Evolutionary conservation across 2,888 invertebrate genomes (phyloP).

Genomic region (Sarcophaga rosellei): DNA sequence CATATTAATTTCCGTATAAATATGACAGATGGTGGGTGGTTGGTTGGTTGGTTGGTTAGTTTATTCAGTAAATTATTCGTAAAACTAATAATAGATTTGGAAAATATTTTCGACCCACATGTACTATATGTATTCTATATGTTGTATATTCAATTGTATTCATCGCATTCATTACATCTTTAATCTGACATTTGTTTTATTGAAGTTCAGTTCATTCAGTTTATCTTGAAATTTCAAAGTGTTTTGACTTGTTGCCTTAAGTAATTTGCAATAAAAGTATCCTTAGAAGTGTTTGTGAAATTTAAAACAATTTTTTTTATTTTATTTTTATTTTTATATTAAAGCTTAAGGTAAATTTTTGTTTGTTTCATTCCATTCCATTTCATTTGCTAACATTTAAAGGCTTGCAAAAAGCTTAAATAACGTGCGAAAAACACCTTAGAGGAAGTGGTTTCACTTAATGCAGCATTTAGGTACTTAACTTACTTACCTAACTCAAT

Average conservation of each 20-base stretch:
- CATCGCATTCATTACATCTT: neutral
- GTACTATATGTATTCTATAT: neutral
- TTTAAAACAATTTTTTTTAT: neutral
- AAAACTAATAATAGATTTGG: neutral
- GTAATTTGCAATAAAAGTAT: neutral
- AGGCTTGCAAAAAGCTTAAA: too few relatives aligned
- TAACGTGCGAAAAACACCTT: too few relatives aligned
- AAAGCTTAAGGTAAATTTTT: too few relatives aligned
- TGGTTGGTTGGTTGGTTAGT: neutral
- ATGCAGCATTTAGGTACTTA: too few relatives aligned
- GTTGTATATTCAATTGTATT: neutral
- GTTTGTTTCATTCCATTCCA: too few relatives aligned
- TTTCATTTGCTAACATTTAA: too few relatives aligned
- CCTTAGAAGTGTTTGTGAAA: neutral
- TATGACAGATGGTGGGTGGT: neutral
- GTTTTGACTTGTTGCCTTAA: constrained; percentile 16
- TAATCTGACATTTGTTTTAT: neutral
- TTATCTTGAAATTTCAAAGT: constrained; percentile 17
- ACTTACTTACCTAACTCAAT: too few relatives aligned
- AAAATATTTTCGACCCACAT: constrained; percentile 30
- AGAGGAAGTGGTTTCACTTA: too few relatives aligned
- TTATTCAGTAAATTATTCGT: neutral
- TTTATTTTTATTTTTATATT: too few relatives aligned
- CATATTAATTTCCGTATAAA: neutral
- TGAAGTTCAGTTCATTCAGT: constrained; percentile 17